Conservation (phyloP, 2,888 invertebrate species). For the Arrhopalites spinosus region DNA sequence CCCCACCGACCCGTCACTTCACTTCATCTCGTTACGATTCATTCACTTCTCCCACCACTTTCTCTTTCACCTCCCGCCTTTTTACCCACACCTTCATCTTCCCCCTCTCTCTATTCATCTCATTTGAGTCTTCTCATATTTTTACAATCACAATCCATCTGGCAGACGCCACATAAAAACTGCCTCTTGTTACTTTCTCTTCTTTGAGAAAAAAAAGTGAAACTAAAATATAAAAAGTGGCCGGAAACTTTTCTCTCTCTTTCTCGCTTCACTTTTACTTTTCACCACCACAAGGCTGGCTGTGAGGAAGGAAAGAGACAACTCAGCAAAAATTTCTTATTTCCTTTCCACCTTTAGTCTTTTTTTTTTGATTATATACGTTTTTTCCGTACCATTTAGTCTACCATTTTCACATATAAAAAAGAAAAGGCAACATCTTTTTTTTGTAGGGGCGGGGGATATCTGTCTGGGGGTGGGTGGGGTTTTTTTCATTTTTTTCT, state of each 20-base stretch:
- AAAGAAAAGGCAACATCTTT: too few species aligned
- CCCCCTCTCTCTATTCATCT: neutral
- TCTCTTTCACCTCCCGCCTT: neutral
- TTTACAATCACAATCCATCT: neutral
- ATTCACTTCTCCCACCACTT: slow-evolving; percentile 18
- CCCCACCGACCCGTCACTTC: slow-evolving; percentile 22
- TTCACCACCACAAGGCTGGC: neutral
- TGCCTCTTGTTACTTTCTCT: too few species aligned
- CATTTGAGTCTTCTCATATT: neutral
- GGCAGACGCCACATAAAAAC: neutral
- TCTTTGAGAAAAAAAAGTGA: neutral
- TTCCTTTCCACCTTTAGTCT: neutral
- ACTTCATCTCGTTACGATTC: slow-evolving; percentile 27
- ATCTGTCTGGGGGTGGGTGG: too few species aligned
- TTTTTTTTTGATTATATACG: neutral
- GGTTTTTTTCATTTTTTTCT: too few species aligned
- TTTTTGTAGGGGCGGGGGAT: too few species aligned
- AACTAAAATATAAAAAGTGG: neutral
- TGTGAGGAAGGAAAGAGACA: neutral
- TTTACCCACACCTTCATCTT: neutral
- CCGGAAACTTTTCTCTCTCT: neutral
- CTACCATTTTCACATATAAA: too few species aligned
- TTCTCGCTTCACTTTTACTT: too few species aligned
- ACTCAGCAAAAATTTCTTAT: neutral
- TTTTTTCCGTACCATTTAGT: neutral